Base-by-base conservation (phyloP, 2,797 vertebrate species). In the Meriones psammophilus region DNA sequence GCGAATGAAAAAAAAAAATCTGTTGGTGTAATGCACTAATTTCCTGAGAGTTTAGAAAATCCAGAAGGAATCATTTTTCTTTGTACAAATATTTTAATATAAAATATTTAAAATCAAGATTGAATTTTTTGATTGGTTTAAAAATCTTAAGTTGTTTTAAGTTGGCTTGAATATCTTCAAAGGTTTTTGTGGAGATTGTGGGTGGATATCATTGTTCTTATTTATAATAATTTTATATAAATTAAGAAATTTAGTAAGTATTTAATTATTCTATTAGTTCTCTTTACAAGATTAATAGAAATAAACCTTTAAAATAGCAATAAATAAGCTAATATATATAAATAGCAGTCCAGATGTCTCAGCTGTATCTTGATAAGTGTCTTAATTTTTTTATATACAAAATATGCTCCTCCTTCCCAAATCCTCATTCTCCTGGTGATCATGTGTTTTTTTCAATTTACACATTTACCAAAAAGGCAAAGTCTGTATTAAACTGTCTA, bases 31-130 rank as follows among this genome's bases (percentile, higher is more conserved):
- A 56, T 54, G 9, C 87, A 96, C 56, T 87, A 76, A 89, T 92
- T 95, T 91, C 28, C 17, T 66, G 36, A 64, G 2, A 88, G 15
- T 85, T 84, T 90, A 83, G 39, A 71, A 30, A 81, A 8, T 42
- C 8, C 69, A 60, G n/a, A 66, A 91, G 50, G 15, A 91, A 87
- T 4, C 84, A 1, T 62, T 95, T 54, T 54, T 78, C 17, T 17
- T 62, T 26, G 7, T 64, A 64, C 20, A 89, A 89, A 87, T 71
- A 90, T 79, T 76, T 92, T 80, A 73, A 8, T 62, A 20, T 6
- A 87, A 86, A 80, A 17, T 68, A 88, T 80, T 94, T 96, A 83
- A 39, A 89, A 73, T 39, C 14, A 83, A 84, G 94, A 58, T 26
- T 80, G 69, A 36, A 80, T 33, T 71, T 58, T 71, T 54, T 13